These are phyloP conservation scores for Podarcis muralis DNA, from an alignment of 2,113 vertebrate species.

Conservation along the genomic window DNA sequence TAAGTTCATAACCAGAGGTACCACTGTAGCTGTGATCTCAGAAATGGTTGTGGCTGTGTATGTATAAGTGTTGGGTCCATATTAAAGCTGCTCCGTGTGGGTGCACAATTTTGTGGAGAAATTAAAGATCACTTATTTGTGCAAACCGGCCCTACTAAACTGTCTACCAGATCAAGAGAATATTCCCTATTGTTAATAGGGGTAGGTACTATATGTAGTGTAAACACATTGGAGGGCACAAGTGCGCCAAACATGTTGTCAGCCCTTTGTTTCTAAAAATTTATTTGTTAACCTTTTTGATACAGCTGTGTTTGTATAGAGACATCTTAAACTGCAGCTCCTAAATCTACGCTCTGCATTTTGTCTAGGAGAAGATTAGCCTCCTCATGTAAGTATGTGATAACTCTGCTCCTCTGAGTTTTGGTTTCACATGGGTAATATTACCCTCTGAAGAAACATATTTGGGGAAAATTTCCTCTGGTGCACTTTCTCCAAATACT, in stretches of 20 bases:
- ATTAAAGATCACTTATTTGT: neutral
- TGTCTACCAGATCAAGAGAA: neutral
- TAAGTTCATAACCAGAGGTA: no score
- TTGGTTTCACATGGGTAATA: neutral
- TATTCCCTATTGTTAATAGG: neutral
- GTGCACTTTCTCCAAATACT: neutral
- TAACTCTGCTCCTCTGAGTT: neutral
- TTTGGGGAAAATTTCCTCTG: neutral
- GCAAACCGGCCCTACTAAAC: neutral
- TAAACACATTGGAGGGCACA: neutral
- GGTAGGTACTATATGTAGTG: neutral
- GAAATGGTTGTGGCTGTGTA: neutral
- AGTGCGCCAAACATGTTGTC: neutral
- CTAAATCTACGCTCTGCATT: neutral
- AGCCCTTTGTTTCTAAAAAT: neutral
- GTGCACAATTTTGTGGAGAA: neutral
- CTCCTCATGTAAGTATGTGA: neutral
- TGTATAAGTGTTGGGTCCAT: neutral
- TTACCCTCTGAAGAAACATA: neutral
- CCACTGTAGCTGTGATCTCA: neutral
- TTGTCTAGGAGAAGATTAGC: neutral
- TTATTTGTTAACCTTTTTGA: neutral
- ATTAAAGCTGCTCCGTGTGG: neutral
- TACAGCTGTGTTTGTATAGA: neutral
- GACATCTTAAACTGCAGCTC: neutral